phyloP scores from a whole-genome alignment of 2,113 vertebrate genomes.

The Anoura caudifer region DNA sequence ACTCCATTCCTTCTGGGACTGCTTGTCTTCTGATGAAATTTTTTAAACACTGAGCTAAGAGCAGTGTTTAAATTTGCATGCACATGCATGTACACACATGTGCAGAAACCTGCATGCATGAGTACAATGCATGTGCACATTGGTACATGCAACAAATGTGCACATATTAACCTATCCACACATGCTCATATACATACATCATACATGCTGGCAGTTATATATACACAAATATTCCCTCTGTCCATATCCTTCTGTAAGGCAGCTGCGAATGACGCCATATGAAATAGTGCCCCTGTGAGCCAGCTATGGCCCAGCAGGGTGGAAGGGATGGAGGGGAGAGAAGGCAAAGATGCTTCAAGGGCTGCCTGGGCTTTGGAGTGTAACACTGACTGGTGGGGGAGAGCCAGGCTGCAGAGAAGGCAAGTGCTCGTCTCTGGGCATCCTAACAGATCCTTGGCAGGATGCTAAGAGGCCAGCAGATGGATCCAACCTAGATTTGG shows the following conservation, averaged over 20 bases:
- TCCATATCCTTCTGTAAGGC: not conserved
- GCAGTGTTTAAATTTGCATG: not conserved
- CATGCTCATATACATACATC: not conserved
- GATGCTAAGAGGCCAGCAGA: not conserved
- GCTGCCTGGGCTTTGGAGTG: not conserved
- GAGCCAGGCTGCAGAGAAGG: slow-evolving; percentile 34
- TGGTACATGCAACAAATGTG: not conserved
- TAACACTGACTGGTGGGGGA: not conserved
- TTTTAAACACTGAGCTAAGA: slow-evolving; percentile 48
- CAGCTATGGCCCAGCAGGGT: not conserved
- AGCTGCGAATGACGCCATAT: not conserved
- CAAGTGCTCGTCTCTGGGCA: slow-evolving; percentile 45
- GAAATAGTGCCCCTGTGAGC: not conserved
- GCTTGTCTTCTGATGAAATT: slow-evolving; percentile 39
- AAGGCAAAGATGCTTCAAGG: slow-evolving; percentile 50
- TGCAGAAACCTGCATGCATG: not conserved
- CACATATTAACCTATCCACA: not conserved
- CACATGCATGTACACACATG: not conserved
- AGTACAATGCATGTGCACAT: no score
- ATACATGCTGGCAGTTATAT: accelerated
- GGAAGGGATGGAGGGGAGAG: not conserved
- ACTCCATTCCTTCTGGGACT: slow-evolving; percentile 36
- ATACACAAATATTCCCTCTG: not conserved
- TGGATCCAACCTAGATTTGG: slow-evolving; percentile 13
- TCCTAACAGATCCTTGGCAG: not conserved